A percentile compares a stretch with the other conserved stretches of the same genome.
These are phyloP conservation scores for Clostera curtula DNA, from an alignment of 2,888 invertebrate species.

Conservation along the genomic window DNA sequence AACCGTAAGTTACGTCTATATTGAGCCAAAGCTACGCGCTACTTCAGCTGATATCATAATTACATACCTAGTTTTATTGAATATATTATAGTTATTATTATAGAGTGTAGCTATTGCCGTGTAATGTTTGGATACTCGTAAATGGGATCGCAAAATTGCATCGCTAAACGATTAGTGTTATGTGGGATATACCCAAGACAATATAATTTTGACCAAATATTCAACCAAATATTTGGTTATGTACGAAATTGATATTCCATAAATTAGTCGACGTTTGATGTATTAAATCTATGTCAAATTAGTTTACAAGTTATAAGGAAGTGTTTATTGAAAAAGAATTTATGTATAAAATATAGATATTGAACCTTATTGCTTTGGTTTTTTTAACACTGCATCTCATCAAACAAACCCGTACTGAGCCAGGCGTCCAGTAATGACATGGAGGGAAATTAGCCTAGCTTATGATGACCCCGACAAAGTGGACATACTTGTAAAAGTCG, in stretches of 20 bases:
- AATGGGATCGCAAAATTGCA: conserved; percentile 24
- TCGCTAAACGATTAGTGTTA: conserved; percentile 30
- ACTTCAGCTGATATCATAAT: conserved; percentile 34
- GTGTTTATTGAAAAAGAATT: conserved; percentile 68
- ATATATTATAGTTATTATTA: conserved; percentile 32
- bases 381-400: no score
- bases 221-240: conserved; percentile 61
- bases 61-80: conserved; percentile 24
- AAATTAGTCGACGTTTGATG: conserved; percentile 42
- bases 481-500: no score
- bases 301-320: conserved; percentile 45
- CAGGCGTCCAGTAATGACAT: no score
- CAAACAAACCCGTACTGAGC: no score
- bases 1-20: conserved; percentile 33
- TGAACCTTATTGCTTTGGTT: conserved; percentile 27
- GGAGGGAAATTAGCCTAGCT: no score
- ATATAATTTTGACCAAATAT: conserved; percentile 68
- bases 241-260: conserved; percentile 45
- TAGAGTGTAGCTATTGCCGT: conserved; percentile 30
- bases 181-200: conserved; percentile 50
- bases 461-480: no score
- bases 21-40: conserved; percentile 50
- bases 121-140: conserved; percentile 31
- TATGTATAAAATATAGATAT: conserved; percentile 51
- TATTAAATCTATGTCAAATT: conserved; percentile 60